Evolutionary conservation across 1,140 invertebrate genomes (phyloP).

Genomic region (Pantala flavescens): DNA sequence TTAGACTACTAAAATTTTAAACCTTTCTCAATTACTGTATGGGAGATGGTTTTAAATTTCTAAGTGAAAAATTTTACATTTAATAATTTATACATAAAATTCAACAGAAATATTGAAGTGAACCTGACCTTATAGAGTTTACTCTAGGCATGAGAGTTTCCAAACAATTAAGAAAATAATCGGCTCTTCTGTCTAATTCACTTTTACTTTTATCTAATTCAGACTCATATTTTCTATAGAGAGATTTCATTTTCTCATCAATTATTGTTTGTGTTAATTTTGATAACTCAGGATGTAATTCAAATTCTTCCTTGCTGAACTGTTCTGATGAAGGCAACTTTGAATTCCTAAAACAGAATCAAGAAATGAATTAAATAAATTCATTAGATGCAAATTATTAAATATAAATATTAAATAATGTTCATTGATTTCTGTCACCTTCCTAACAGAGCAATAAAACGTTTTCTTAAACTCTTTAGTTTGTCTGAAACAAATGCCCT

Average conservation of each 20-base stretch:
- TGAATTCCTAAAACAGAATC: slow-evolving; percentile 41
- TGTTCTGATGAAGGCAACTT: slow-evolving; percentile 46
- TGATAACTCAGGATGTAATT: slow-evolving; percentile 51
- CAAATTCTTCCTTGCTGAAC: slow-evolving; percentile 43
- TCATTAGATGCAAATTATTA: too few relatives aligned
- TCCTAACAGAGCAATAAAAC: slow-evolving; percentile 29
- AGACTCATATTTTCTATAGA: slow-evolving; percentile 48
- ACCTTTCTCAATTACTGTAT: too few relatives aligned
- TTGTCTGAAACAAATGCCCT: slow-evolving; percentile 28
- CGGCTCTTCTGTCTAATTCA: slow-evolving; percentile 55
- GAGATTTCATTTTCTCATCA: slow-evolving; percentile 44
- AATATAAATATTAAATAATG: too few relatives aligned
- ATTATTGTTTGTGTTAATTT: slow-evolving; percentile 47
- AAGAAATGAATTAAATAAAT: too few relatives aligned
- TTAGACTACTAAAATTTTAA: too few relatives aligned
- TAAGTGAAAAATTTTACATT: slow-evolving; percentile 18
- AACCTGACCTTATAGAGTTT: slow-evolving; percentile 38
- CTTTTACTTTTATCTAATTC: slow-evolving; percentile 57
- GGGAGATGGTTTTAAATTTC: slow-evolving; percentile 20
- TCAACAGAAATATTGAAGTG: slow-evolving; percentile 20
- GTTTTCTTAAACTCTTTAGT: slow-evolving; percentile 25
- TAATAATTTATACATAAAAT: neutral
- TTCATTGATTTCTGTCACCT: slow-evolving; percentile 24
- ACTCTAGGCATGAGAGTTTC: slow-evolving; percentile 53
- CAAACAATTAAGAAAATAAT: slow-evolving; percentile 54